phyloP scores from a whole-genome alignment of 2,888 invertebrate species.

The Stomorhina lunata region DNA sequence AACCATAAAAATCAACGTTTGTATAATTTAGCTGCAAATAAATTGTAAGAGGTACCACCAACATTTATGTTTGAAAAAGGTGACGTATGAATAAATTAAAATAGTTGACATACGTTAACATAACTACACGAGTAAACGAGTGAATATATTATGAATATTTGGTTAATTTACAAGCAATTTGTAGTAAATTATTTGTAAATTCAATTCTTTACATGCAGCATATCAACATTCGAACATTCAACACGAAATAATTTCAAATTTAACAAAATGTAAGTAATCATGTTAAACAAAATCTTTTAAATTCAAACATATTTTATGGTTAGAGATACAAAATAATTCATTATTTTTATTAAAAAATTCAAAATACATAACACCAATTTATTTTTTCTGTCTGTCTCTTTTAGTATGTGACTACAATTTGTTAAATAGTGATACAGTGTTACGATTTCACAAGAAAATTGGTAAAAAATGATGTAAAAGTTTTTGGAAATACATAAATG shows the following conservation, averaged over 20 bases:
- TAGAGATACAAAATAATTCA: too few species aligned
- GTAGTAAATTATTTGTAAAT: constrained; percentile 56
- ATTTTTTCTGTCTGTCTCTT: background rate
- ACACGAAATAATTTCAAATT: background rate
- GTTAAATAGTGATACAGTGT: too few species aligned
- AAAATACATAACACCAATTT: background rate
- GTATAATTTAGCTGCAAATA: background rate
- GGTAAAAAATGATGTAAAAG: too few species aligned
- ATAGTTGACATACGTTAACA: constrained; percentile 37
- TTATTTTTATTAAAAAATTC: constrained; percentile 18
- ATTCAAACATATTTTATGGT: constrained; percentile 21
- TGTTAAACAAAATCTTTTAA: constrained; percentile 50
- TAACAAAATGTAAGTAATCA: constrained; percentile 38
- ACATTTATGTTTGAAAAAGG: background rate
- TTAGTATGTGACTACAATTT: constrained; percentile 22
- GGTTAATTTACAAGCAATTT: constrained; percentile 51
- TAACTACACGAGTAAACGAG: background rate
- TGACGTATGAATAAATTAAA: constrained; percentile 40
- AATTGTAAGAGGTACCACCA: constrained; percentile 4
- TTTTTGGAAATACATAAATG: too few species aligned
- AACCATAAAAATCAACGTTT: background rate
- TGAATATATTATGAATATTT: background rate
- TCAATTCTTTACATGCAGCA: constrained; percentile 35
- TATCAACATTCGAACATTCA: background rate
- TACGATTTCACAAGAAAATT: too few species aligned